phyloP scores from a whole-genome alignment of 2,888 invertebrate species.

The Cheilosia vernalis region DNA sequence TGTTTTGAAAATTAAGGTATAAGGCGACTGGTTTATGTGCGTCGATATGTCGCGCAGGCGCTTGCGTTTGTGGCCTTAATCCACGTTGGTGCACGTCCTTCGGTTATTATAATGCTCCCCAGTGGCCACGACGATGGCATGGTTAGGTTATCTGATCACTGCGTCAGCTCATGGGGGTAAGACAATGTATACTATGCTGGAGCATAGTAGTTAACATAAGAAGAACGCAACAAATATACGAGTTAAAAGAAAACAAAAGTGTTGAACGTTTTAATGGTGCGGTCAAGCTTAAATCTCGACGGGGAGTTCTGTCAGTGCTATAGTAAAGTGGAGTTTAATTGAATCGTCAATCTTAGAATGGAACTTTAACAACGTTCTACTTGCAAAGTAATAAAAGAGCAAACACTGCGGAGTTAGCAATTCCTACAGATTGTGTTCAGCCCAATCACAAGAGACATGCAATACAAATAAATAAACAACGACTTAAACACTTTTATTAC shows the following conservation, averaged over 20 bases:
- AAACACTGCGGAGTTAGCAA: not conserved
- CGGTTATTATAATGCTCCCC: slow-evolving; percentile 10
- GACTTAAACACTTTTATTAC: too few species aligned
- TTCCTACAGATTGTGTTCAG: too few species aligned
- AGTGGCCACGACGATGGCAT: slow-evolving; percentile 32
- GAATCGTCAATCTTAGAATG: slow-evolving; percentile 46
- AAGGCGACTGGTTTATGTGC: slow-evolving; percentile 49
- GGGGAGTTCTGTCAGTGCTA: not conserved
- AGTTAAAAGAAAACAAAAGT: slow-evolving; percentile 67
- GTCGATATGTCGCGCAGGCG: slow-evolving; percentile 10
- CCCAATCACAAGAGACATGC: too few species aligned
- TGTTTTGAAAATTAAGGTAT: slow-evolving; percentile 70
- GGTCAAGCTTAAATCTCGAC: slow-evolving; percentile 48
- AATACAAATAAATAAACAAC: too few species aligned
- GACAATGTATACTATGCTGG: slow-evolving; percentile 30
- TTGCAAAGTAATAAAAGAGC: not conserved
- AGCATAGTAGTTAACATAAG: slow-evolving; percentile 5
- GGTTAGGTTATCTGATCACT: slow-evolving; percentile 64
- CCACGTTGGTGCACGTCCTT: slow-evolving; percentile 6
- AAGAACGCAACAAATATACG: slow-evolving; percentile 16
- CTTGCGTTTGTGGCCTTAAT: slow-evolving; percentile 46
- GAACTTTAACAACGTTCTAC: not conserved
- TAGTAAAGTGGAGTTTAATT: slow-evolving; percentile 50
- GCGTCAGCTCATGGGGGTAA: slow-evolving; percentile 47
- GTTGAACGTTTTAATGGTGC: slow-evolving; percentile 64